Evolutionary conservation across 2,113 vertebrate species (phyloP), one percentile per base, ranked within the genome.

Genomic region (Donacobius atricapilla): DNA sequence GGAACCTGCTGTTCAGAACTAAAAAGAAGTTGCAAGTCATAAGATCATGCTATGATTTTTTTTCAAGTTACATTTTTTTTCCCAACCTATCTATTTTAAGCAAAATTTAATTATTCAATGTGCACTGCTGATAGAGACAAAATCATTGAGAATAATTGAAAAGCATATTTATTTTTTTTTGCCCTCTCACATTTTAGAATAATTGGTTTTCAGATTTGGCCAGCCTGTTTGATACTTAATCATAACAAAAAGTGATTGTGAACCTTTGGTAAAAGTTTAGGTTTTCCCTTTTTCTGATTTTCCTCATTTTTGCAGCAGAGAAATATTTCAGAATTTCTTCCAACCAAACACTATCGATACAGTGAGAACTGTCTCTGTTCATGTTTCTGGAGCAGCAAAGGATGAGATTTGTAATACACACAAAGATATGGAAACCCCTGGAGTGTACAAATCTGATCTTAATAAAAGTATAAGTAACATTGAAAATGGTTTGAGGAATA

Each of bases 131-230:
- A 76, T n/a, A 92, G 31, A 61, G 54, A 70, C 21, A 78, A 56
- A 95, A 77, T 73, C 83, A 92, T 28, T 30, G 24, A 75, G 54
- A 93, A 63, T 76, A 57, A 88, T 37, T 81, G 57, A 80, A 93
- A 92, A 88, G 11, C 33, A 39, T 37, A 87, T 73, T 73, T 66
- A 28, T 44, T 60, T 71, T 53, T 48, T 53, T 48, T 18, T 0
- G 8, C 19, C 9, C 25, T 5, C 81, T 35, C 58, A 45, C 39
- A 68, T 65, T 86, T 80, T 60, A 72, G 30, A 63, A 60, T 72
- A 80, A 87, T 75, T 71, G 13, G 13, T 83, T 90, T 94, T 30
- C 64, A 80, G 58, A 77, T 35, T 40, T 39, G 68, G 18, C 27
- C 23, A 90, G 10, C 10, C 37, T 65, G 16, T 47, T 80, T 88